Conservation (phyloP, 2,888 invertebrate species). For the Pseudeuparius sepicola region DNA sequence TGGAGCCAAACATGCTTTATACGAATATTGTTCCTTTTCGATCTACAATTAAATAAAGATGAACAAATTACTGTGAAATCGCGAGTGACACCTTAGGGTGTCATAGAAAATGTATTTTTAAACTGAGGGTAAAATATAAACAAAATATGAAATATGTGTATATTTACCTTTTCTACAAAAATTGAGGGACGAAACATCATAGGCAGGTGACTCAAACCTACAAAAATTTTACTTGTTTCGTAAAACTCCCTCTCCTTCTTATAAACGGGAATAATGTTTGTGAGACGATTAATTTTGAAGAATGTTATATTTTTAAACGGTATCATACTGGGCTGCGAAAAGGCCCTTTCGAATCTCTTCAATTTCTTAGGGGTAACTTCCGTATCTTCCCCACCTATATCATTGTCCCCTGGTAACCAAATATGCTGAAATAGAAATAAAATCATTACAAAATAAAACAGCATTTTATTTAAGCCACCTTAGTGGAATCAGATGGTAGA, state of each 20-base stretch:
- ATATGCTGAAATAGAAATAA: conserved; percentile 59
- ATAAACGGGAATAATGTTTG: conserved; percentile 49
- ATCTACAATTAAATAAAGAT: too few relatives aligned
- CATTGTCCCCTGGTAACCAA: conserved; percentile 93
- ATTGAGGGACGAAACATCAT: conserved; percentile 44
- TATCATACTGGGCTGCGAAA: conserved; percentile 58
- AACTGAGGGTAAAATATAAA: not conserved
- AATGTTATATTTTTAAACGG: conserved; percentile 53
- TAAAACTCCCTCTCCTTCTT: conserved; percentile 38
- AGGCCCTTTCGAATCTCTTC: conserved; percentile 62
- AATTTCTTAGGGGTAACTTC: conserved; percentile 61
- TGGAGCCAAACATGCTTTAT: too few relatives aligned
- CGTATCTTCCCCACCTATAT: conserved; percentile 85
- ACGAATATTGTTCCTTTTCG: too few relatives aligned
- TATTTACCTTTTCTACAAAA: conserved; percentile 44
- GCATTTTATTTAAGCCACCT: too few relatives aligned
- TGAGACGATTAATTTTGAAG: conserved; percentile 65
- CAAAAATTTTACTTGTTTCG: conserved; percentile 43
- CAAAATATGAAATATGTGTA: not conserved
- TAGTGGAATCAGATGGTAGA: conserved; percentile 30
- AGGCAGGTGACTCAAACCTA: conserved; percentile 69
- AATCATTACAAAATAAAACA: conserved; percentile 5
- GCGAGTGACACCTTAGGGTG: too few relatives aligned
- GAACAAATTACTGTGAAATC: too few relatives aligned
- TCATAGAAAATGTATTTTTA: too few relatives aligned